A percentile compares a stretch with the other conserved stretches of the same genome.
These are phyloP conservation scores for Aphis craccivora DNA, from an alignment of 1,140 invertebrate genomes.

Conservation along the genomic window DNA sequence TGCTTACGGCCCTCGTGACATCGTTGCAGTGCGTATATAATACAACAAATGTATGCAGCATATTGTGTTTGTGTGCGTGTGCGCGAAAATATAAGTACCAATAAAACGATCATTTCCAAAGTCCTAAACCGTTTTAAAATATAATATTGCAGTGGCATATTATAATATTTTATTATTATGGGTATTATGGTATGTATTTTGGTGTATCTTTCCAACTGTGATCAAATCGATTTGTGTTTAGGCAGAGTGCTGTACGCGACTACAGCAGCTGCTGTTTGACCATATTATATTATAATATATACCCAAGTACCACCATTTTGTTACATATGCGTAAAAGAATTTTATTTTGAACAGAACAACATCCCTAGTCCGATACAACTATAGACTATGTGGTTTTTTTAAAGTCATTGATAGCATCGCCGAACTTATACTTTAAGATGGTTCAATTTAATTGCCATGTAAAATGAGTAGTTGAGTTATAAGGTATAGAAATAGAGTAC, in stretches of 20 bases:
- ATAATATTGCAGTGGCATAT: neutral
- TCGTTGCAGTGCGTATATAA: neutral
- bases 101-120: neutral
- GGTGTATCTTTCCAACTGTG: neutral
- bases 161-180: neutral
- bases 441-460: neutral
- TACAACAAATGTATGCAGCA: neutral
- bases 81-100: neutral
- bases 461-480: neutral
- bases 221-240: constrained; percentile 17
- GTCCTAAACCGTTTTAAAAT: neutral
- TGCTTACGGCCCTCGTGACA: constrained; percentile 38
- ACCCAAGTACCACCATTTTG: neutral
- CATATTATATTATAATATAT: neutral
- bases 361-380: neutral
- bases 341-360: neutral
- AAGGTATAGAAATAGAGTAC: neutral
- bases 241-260: neutral
- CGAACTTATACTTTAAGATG: neutral
- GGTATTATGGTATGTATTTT: neutral
- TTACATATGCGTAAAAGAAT: neutral
- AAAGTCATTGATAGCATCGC: neutral
- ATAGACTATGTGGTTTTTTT: neutral
- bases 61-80: neutral
- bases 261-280: neutral